Base-by-base conservation (phyloP, 2,888 invertebrate genomes). In the Caradrina kadenii region DNA sequence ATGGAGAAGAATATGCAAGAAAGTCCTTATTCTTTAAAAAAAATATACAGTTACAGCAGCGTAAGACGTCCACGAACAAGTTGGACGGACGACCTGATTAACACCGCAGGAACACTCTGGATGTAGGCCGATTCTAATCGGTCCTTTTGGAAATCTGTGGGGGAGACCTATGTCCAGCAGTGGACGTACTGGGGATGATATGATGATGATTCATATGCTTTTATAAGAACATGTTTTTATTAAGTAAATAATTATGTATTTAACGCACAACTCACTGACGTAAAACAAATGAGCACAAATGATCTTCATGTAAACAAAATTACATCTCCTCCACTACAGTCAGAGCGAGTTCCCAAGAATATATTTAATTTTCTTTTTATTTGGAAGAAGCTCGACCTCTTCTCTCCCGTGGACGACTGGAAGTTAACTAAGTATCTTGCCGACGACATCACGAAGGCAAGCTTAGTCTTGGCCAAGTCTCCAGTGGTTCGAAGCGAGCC, bases 291-390 rank as follows among this genome's bases (percentile, higher is more conserved):
- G 5, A 54, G 6, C 48, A 13, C 42, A 56, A 69, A 69, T 64
- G 49, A 49, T 61, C 49, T 31, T 21, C 45, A 54, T 52, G 62
- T 50, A 60, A 67, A 61, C 39, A 67, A 58, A 76, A 64, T 50
- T 63, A 64, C 63, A 26, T 3, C 45, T 22, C 31, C 22, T 22
- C 39, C 26, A 26, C 39, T 56, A 77, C 52, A 60, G 50, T 71
- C 50, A 49, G 49, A 63, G 56, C 45, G 64, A 66, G 62, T 69
- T 74, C 64, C 21, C 58, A 52, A 53, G 62, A 82, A 77, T 73
- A 70, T 87, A 89, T 91, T 91, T 87, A 87, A 89, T 87, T 88
- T 88, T 84, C 73, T 83, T 83, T 89, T 86, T 87, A 83, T 86
- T 89, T 80, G 79, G 56, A 88, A 86, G 63, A 86, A 84, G 79